Percentiles rank a stretch among this genome's conserved stretches.
phyloP scores from a whole-genome alignment of 2,797 vertebrate species.

The Enteromius viviparus region DNA sequence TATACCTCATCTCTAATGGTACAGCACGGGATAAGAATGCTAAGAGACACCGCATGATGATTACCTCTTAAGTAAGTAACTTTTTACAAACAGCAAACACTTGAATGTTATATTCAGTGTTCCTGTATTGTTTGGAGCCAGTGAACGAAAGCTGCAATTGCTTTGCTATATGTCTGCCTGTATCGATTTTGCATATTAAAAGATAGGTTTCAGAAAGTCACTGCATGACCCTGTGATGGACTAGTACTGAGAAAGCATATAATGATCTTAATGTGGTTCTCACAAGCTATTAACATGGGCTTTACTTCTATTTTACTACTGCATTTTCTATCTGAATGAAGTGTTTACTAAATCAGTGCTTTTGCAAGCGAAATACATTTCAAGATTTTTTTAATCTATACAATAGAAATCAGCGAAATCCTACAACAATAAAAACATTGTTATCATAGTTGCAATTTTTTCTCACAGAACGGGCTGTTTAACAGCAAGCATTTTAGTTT shows the following conservation, averaged over 20 bases:
- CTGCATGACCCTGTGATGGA: neutral
- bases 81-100: neutral
- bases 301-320: neutral
- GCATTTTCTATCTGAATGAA: neutral
- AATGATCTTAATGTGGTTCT: neutral
- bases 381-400: neutral
- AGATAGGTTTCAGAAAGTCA: neutral
- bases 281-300: neutral
- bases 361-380: neutral
- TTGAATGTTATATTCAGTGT: neutral
- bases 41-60: neutral
- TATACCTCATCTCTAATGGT: neutral
- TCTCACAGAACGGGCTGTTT: neutral
- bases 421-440: too few relatives aligned
- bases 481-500: neutral
- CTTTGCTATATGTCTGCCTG: neutral
- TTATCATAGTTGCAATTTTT: neutral
- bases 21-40: slow-evolving; percentile 36
- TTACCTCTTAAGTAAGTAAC: slow-evolving; percentile 52
- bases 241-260: neutral
- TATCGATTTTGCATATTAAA: neutral
- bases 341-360: neutral
- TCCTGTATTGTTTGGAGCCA: neutral
- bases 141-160: neutral
- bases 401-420: neutral